phyloP scores from a whole-genome alignment of 2,797 vertebrate genomes.

The Emys orbicularis region DNA sequence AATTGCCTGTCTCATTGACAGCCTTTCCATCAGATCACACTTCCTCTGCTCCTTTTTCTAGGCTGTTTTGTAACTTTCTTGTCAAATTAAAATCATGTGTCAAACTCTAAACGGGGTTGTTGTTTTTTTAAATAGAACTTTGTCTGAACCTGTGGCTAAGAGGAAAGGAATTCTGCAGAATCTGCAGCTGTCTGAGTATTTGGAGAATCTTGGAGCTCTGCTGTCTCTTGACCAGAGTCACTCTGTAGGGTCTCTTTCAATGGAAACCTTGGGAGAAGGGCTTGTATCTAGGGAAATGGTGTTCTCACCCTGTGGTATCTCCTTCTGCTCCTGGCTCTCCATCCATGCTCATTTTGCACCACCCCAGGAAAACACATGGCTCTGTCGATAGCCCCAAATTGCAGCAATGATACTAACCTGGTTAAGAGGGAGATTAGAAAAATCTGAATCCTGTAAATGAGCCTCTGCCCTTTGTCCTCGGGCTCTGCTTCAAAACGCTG shows the following conservation, averaged over 20 bases:
- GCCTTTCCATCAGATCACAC: accelerated
- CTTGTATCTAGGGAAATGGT: neutral
- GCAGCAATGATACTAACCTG: neutral
- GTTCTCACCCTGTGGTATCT: neutral
- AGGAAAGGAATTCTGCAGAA: neutral
- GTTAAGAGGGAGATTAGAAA: neutral
- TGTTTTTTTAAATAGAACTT: neutral
- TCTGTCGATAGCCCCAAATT: neutral
- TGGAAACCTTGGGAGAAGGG: neutral
- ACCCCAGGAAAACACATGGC: neutral
- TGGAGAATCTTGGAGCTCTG: neutral
- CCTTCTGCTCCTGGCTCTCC: neutral
- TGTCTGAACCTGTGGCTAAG: neutral
- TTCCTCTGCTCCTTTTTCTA: neutral
- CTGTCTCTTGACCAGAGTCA: neutral
- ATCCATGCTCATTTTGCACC: neutral
- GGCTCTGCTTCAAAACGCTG: neutral
- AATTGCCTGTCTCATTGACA: accelerated
- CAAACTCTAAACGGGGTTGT: neutral
- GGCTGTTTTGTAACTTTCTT: slow-evolving; percentile 43
- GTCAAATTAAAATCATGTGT: slow-evolving; percentile 31
- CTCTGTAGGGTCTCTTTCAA: neutral
- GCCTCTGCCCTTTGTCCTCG: no score
- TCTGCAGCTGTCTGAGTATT: accelerated
- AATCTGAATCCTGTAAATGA: neutral